Evolutionary conservation across 2,888 invertebrate species (phyloP), one percentile per base, ranked within the genome.

Genomic region (Xylophagus ater): DNA sequence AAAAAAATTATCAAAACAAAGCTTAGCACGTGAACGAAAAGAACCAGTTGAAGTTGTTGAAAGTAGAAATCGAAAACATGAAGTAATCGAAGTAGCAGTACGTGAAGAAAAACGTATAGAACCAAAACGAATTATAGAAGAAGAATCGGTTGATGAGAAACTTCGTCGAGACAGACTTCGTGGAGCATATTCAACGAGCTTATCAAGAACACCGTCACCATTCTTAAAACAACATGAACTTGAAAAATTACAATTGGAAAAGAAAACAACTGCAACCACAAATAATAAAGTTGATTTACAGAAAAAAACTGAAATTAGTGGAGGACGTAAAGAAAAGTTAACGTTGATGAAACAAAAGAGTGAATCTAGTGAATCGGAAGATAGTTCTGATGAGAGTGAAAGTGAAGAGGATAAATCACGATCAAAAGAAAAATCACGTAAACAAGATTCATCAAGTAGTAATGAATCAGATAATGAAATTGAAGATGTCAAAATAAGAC

Each of bases 171-270:
- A 15, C 5, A n/a, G n/a, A n/a, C n/a, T n/a, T n/a, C n/a, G n/a
- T n/a, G n/a, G n/a, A n/a, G n/a, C n/a, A 56, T 81, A 76, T 58
- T 81, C 80, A 15, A 73, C 74, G 58, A 86, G 85, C 54, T 69
- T 85, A 29, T 87, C 87, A n/a, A 73, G 86, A 46, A 87, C 86
- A 1, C 86, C 87, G 10, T 86, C 87, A 12, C 86, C 87, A 29
- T 86, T 87, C 62, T 76, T 85, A 45, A 81, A 69, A 51, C 56
- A 65, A 14, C 69, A 71, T 43, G 65, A 67, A 52, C 53, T 59
- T 18, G 49, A 57, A 5, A 41, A 42, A 26, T 30, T 32, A 25
- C 30, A 21, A 9, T 34, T 32, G 23, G 60, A 36, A 51, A 55
- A 57, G 25, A 13, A 14, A 65, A 65, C 44, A 10, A 29, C 26